phyloP scores from a whole-genome alignment of 2,113 vertebrate species.

The Perca schrenkii region DNA sequence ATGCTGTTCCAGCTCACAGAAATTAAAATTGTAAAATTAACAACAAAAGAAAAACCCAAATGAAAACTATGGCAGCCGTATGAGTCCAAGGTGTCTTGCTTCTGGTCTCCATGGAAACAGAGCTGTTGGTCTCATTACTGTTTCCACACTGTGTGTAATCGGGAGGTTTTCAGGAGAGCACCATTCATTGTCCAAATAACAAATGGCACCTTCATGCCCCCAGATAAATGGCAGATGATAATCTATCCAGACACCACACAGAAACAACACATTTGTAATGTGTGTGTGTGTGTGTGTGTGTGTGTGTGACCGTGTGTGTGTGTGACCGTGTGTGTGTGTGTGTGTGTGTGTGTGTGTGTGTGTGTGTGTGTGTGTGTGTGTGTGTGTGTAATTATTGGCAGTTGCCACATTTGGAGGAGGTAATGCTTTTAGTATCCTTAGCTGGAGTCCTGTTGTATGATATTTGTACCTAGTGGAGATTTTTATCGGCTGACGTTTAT shows the following conservation, averaged over 20 bases:
- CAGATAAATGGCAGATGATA: conserved; percentile 82
- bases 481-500: not conserved
- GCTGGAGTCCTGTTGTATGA: conserved; percentile 20
- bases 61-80: conserved; percentile 53
- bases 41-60: conserved; percentile 37
- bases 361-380: not conserved
- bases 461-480: not conserved
- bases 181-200: conserved; percentile 81
- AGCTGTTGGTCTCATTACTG: conserved; percentile 77
- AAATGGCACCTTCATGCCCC: conserved; percentile 76
- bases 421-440: conserved; percentile 7
- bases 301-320: not conserved
- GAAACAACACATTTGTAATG: conserved; percentile 76
- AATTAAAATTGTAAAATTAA: conserved; percentile 63
- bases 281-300: not conserved
- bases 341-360: not conserved
- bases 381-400: conserved; percentile 36
- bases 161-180: conserved; percentile 73
- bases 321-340: not conserved
- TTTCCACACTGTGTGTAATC: conserved; percentile 75
- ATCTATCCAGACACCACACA: conserved; percentile 73
- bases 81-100: conserved; percentile 70
- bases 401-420: conserved; percentile 39
- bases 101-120: conserved; percentile 78
- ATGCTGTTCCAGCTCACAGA: conserved; percentile 31